Evolutionary conservation across 2,113 vertebrate species (phyloP).

Genomic region (Ailurus styani): DNA sequence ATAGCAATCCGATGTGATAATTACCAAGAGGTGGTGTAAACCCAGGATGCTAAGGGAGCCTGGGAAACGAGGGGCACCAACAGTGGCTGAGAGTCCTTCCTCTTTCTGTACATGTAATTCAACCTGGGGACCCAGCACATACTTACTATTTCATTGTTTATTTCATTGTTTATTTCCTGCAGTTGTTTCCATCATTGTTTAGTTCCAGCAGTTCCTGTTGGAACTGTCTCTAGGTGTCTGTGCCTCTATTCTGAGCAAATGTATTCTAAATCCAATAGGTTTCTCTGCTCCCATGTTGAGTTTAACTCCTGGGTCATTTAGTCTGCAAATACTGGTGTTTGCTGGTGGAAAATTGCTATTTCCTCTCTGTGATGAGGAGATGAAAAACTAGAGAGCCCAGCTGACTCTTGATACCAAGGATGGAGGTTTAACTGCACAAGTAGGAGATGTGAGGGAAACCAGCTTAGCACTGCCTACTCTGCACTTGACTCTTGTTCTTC

Average conservation of each 20-base stretch:
- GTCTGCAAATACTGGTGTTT: not conserved
- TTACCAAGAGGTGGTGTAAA: not conserved
- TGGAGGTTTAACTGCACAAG: too few species aligned
- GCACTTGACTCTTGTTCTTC: not conserved
- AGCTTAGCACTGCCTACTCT: not conserved
- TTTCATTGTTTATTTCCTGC: too few species aligned
- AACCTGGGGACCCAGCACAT: not conserved
- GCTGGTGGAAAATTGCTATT: not conserved
- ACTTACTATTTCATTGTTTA: conserved; percentile 21
- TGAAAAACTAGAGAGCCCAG: not conserved
- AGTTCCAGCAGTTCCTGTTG: too few species aligned
- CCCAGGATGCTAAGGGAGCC: not conserved
- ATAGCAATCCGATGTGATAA: not conserved
- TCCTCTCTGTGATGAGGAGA: not conserved
- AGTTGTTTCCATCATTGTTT: too few species aligned
- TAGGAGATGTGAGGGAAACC: too few species aligned
- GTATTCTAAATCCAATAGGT: not conserved
- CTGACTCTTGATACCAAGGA: not conserved
- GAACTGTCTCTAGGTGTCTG: not conserved
- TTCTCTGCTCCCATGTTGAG: not conserved
- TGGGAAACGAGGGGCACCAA: not conserved
- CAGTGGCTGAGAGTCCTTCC: not conserved
- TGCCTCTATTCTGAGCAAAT: not conserved
- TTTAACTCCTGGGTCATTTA: conserved; percentile 9
- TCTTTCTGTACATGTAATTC: not conserved